Base-by-base conservation (phyloP, 2,797 vertebrate genomes). In the Danionella dracula region DNA sequence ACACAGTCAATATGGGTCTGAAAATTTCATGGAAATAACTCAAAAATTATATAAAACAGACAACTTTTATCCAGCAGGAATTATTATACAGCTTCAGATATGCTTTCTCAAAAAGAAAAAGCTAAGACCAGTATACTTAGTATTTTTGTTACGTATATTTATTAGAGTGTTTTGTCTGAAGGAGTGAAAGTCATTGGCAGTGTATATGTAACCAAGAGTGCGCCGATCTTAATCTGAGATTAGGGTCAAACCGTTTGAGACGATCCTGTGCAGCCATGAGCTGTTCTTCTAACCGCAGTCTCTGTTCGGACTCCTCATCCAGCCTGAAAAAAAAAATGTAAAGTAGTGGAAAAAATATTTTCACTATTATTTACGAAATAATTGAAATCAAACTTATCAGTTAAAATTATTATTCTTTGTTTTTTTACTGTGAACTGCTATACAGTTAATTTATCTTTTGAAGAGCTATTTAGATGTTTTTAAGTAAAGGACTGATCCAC, bases 291-390 rank as follows among this genome's bases (percentile, higher is more conserved):
- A 86, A 83, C 1, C 78, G 76, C 11, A 89, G 34, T 61, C 93
- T 88, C 77, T 81, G 89, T 62, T 92, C 91, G 16, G 49, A 87
- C 73, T 99, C 97, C 42, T 95, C 94, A 1, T 91, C 86, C 67
- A 96, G 79, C 74, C 96, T 98, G 87, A 48, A n/a, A n/a, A n/a
- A n/a, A n/a, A n/a, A n/a, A n/a, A n/a, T n/a, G n/a, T n/a, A n/a
- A n/a, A n/a, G n/a, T n/a, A n/a, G n/a, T n/a, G n/a, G n/a, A n/a
- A n/a, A n/a, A n/a, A n/a, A n/a, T n/a, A n/a, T n/a, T n/a, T n/a
- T n/a, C n/a, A n/a, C n/a, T n/a, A n/a, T n/a, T n/a, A n/a, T n/a
- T n/a, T n/a, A n/a, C n/a, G n/a, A n/a, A n/a, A n/a, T n/a, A n/a
- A n/a, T n/a, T n/a, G n/a, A n/a, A n/a, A n/a, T n/a, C n/a, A n/a